phyloP scores from a whole-genome alignment of 2,797 vertebrate species.

The Chelidonichthys spinosus region DNA sequence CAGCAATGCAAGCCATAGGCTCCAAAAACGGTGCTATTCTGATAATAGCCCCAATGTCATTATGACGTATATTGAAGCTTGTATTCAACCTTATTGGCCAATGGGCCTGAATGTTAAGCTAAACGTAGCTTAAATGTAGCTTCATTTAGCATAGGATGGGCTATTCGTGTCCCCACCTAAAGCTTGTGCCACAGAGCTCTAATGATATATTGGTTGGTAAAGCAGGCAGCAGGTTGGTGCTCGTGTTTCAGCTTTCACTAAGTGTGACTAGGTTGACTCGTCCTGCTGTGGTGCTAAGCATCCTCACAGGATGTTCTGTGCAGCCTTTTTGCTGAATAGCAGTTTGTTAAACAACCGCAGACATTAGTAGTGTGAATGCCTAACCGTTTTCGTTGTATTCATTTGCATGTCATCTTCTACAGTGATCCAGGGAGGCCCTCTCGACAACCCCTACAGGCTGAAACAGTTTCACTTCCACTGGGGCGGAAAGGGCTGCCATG shows the following conservation, averaged over 20 bases:
- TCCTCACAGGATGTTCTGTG: conserved; percentile 19
- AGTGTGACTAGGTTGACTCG: conserved; percentile 35
- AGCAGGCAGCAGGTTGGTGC: background rate
- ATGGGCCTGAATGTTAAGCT: conserved; percentile 7
- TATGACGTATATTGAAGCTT: background rate
- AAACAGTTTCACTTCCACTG: conserved; percentile 99
- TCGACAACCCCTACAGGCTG: conserved; percentile 91
- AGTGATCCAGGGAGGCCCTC: conserved; percentile 92
- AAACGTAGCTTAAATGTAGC: background rate
- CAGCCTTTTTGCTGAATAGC: conserved; percentile 13
- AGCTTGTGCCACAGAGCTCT: conserved; percentile 8
- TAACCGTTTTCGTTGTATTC: background rate
- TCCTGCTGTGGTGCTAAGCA: conserved; percentile 31
- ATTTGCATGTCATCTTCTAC: conserved; percentile 32
- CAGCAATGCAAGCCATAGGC: conserved; percentile 19
- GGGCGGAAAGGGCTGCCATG: conserved; percentile 89
- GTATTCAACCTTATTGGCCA: background rate
- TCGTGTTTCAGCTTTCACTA: conserved; percentile 27
- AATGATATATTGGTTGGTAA: conserved; percentile 22
- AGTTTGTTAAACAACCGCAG: conserved; percentile 24
- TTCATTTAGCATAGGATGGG: conserved; percentile 22
- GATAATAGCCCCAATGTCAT: background rate
- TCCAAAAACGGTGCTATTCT: conserved; percentile 4
- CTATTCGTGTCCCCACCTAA: conserved; percentile 39
- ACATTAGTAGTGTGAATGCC: background rate